Percentiles rank a stretch among this genome's conserved stretches.
phyloP scores from a whole-genome alignment of 2,888 invertebrate genomes.

The Drosophila meridionalis region DNA sequence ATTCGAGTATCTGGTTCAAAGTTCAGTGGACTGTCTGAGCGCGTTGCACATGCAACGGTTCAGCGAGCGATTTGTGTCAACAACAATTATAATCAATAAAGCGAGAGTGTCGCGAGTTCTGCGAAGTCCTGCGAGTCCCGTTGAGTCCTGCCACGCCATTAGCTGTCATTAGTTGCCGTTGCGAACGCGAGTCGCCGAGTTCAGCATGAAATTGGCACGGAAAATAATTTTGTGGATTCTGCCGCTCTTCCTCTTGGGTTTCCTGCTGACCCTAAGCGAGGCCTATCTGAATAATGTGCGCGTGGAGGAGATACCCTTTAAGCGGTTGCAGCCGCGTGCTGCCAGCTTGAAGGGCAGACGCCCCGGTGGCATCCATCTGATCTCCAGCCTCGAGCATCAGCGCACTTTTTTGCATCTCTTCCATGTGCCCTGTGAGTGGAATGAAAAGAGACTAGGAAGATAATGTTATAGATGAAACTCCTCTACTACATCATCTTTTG shows the following conservation, averaged over 20 bases:
- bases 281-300: conserved; percentile 74
- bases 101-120: conserved; percentile 6
- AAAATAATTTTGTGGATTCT: conserved; percentile 62
- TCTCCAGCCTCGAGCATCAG: conserved; percentile 77
- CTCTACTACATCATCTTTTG: too few species aligned
- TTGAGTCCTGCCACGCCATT: conserved; percentile 1
- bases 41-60: conserved; percentile 1
- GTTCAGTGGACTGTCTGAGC: conserved; percentile 55
- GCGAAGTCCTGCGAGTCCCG: conserved; percentile 6
- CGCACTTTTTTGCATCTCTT: conserved; percentile 83
- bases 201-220: conserved; percentile 45
- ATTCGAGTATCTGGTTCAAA: conserved; percentile 25
- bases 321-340: conserved; percentile 19
- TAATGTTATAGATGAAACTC: too few species aligned
- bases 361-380: conserved; percentile 73
- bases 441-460: neutral
- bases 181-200: conserved; percentile 13
- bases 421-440: conserved; percentile 82
- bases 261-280: conserved; percentile 57
- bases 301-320: conserved; percentile 79
- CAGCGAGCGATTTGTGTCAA: conserved; percentile 38
- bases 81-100: conserved; percentile 74
- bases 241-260: conserved; percentile 64
- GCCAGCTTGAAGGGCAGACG: conserved; percentile 8
- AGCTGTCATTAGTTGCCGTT: conserved; percentile 49